phyloP scores from a whole-genome alignment of 2,797 vertebrate species.

The Rhinogobio ventralis region DNA sequence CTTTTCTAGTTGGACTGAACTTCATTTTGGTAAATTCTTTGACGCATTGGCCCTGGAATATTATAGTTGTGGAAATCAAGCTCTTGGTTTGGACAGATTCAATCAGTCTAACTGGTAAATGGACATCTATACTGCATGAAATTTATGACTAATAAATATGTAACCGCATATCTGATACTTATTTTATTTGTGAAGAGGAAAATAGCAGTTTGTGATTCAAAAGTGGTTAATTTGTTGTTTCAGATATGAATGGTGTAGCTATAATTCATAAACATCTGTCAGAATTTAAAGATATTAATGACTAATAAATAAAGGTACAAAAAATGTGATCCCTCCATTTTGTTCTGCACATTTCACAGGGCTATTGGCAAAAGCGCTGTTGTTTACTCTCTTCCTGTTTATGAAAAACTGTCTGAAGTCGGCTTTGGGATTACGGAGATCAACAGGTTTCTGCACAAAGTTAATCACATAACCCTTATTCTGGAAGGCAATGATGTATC shows the following conservation, averaged over 20 bases:
- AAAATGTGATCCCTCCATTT: neutral
- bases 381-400: constrained; percentile 10
- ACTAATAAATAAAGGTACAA: neutral
- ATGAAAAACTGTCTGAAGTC: constrained; percentile 23
- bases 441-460: constrained; percentile 2
- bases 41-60: neutral
- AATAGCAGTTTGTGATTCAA: neutral
- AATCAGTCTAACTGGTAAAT: constrained; percentile 24
- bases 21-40: neutral
- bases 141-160: neutral
- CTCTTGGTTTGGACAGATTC: constrained; percentile 7
- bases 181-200: neutral
- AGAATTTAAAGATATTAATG: neutral
- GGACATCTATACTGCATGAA: neutral
- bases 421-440: constrained; percentile 17
- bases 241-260: neutral
- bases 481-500: neutral
- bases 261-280: neutral
- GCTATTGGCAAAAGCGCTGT: neutral
- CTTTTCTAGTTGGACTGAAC: neutral
- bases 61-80: neutral
- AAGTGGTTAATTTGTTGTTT: neutral
- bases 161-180: too few relatives aligned
- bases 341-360: neutral
- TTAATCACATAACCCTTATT: neutral